Base-by-base conservation (phyloP, 2,888 invertebrate genomes). In the Agrochola lychnidis region DNA sequence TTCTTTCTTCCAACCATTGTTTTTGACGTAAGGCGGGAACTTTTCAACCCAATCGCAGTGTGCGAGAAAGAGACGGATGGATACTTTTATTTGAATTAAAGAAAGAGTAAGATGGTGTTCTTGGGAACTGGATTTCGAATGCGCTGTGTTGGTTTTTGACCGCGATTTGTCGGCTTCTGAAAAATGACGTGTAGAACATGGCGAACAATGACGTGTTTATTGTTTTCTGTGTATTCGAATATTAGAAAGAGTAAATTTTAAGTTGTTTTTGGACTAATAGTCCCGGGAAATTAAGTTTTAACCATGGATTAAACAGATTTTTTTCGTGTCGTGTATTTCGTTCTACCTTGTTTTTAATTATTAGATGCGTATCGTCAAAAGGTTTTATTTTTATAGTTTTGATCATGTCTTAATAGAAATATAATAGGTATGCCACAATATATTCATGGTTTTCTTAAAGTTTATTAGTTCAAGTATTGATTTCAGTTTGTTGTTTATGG, bases 11-110 rank as follows among this genome's bases (percentile, higher is more conserved):
- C 71, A 45, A 19, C 91, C 89, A 93, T 94, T 94, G 94, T 94
- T 90, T 91, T 91, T 86, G 83, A 81, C 89, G 89, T 90, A 88
- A 93, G 94, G 94, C 92, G 94, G 90, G 87, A 92, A 92, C 87
- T 92, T 93, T 94, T 93, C 90, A 87, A 81, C 76, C 94, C 93
- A 94, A 94, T 94, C 89, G 79, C 48, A 14, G 40, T 76, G 57
- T 69, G 93, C 45, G 66, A 53, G 91, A 94, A 69, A 71, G 90
- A 84, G 93, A 92, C 36, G 62, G 84, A 53, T 30, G 76, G 3
- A 82, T 83, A 78, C 70, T 87, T 90, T 85, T 87, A 76, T 81
- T 76, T 76, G 73, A 79, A 78, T 85, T 72, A 84, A 87, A 87
- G 88, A 91, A 85, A 83, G 92, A 79, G 86, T 62, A 70, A 76